Percentiles rank a stretch among this genome's conserved stretches.
These are phyloP conservation scores for Galagoides demidoff DNA, from an alignment of 2,797 vertebrate species.

Conservation along the genomic window DNA sequence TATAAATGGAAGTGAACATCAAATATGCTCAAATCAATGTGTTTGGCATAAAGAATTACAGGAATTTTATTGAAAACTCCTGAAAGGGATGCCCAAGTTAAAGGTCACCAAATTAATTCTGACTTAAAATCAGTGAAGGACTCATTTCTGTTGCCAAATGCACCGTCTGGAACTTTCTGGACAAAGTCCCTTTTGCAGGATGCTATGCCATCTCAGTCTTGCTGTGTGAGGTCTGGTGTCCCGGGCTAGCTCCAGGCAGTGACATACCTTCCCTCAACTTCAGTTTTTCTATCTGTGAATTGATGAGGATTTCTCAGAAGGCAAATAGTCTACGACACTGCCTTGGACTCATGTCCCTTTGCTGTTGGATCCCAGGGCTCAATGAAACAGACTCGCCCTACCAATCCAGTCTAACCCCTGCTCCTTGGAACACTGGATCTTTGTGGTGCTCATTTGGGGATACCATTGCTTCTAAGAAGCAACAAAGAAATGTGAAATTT, in stretches of 20 bases:
- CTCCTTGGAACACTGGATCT: neutral
- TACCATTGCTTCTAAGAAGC: neutral
- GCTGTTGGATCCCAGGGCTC: neutral
- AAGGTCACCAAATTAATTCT: neutral
- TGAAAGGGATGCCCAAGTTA: neutral
- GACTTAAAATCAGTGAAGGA: neutral
- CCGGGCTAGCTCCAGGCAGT: accelerated
- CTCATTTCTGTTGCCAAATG: neutral
- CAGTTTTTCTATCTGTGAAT: neutral
- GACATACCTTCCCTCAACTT: neutral
- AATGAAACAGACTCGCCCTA: neutral
- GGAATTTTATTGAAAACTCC: too few species aligned
- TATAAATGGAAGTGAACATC: neutral
- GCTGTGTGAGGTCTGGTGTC: neutral
- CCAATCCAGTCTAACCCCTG: neutral
- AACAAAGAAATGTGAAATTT: neutral
- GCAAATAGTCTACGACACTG: neutral
- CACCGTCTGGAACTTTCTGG: neutral
- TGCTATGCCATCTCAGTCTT: neutral
- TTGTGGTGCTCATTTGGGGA: neutral
- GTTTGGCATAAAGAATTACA: too few species aligned
- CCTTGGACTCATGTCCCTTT: neutral
- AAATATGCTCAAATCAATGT: too few species aligned
- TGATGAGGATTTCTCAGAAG: neutral
- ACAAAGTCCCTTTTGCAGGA: too few species aligned